These are phyloP conservation scores for Nannobrachium achirus DNA, from an alignment of 2,113 vertebrate genomes.

Conservation along the genomic window DNA sequence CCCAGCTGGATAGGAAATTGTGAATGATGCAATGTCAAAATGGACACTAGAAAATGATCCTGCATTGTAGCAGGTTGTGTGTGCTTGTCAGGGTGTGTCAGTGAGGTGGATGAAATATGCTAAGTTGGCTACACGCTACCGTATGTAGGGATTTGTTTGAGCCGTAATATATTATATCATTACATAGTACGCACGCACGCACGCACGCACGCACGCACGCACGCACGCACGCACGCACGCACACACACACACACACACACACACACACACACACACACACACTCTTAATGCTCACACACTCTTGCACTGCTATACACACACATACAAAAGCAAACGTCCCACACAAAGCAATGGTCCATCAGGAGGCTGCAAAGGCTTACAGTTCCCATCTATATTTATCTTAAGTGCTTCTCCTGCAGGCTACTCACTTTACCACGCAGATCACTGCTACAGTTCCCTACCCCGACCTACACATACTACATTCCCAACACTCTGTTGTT, in stretches of 20 bases:
- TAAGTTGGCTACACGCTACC: too few relatives aligned
- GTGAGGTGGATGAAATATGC: too few relatives aligned
- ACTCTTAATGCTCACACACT: not conserved
- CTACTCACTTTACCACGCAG: conserved; percentile 3
- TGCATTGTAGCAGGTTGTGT: too few relatives aligned
- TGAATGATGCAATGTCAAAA: too few relatives aligned
- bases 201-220: not conserved
- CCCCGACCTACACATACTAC: not conserved
- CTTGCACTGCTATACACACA: not conserved
- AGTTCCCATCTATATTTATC: conserved; percentile 60
- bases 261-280: too few relatives aligned
- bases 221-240: not conserved
- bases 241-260: too few relatives aligned
- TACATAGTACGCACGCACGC: not conserved
- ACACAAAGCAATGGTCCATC: conserved; percentile 15
- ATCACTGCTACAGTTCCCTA: not conserved
- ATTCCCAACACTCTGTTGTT: not conserved
- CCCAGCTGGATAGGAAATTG: too few relatives aligned
- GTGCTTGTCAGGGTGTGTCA: too few relatives aligned
- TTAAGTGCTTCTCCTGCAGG: conserved; percentile 38
- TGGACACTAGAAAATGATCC: too few relatives aligned
- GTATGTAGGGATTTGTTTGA: not conserved
- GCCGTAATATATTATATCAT: not conserved
- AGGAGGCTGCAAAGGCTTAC: conserved; percentile 11
- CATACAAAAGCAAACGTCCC: too few relatives aligned